Evolutionary conservation across 2,797 vertebrate genomes (phyloP).

Genomic region (Macroramphosus scolopax): DNA sequence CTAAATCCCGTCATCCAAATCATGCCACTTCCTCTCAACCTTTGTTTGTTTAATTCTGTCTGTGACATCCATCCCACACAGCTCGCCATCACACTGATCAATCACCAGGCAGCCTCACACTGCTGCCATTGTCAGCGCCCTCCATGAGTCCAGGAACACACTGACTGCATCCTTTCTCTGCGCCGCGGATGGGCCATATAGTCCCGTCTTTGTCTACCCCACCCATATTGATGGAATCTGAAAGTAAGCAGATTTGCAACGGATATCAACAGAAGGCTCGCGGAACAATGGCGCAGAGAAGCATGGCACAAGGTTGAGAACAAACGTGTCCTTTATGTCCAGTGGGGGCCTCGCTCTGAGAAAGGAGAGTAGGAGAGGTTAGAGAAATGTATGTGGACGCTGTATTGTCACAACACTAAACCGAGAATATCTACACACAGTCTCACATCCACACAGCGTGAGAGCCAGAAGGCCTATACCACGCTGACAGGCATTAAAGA

Average conservation of each 20-base stretch:
- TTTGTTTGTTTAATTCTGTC: slow-evolving; percentile 57
- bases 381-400: slow-evolving; percentile 33
- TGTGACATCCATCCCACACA: slow-evolving; percentile 50
- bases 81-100: slow-evolving; percentile 67
- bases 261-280: slow-evolving; percentile 74
- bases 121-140: slow-evolving; percentile 67
- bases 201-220: slow-evolving; percentile 67
- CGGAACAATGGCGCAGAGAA: slow-evolving; percentile 72
- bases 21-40: slow-evolving; percentile 49
- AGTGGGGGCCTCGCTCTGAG: slow-evolving; percentile 51
- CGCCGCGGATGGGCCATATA: slow-evolving; percentile 53
- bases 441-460: slow-evolving; percentile 13
- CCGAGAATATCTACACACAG: slow-evolving; percentile 50
- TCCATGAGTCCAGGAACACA: slow-evolving; percentile 51
- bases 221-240: slow-evolving; percentile 74
- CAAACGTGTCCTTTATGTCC: slow-evolving; percentile 74
- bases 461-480: slow-evolving; percentile 26
- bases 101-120: slow-evolving; percentile 66
- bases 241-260: slow-evolving; percentile 80
- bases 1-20: slow-evolving; percentile 54
- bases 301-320: slow-evolving; percentile 68
- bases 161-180: slow-evolving; percentile 64
- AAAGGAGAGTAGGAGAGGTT: slow-evolving; percentile 28
- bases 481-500: slow-evolving; percentile 38
- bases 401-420: slow-evolving; percentile 48